A percentile compares a stretch with the other conserved stretches of the same genome.
These are phyloP conservation scores for Drosophila formosana DNA, from an alignment of 2,888 invertebrate genomes.

Conservation along the genomic window DNA sequence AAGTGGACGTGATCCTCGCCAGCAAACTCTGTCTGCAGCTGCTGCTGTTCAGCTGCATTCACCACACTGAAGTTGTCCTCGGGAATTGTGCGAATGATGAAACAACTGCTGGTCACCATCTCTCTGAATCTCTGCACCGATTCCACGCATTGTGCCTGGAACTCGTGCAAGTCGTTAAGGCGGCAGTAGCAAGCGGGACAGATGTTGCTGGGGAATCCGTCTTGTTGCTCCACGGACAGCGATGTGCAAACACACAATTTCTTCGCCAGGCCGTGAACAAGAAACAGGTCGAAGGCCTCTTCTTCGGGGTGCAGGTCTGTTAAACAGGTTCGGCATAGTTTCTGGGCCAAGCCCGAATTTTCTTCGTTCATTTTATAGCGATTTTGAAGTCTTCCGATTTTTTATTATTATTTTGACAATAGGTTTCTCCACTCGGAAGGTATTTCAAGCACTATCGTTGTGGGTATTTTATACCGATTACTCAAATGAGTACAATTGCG, in stretches of 20 bases:
- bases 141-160: constrained; percentile 79
- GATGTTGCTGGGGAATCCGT: constrained; percentile 80
- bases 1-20: constrained; percentile 65
- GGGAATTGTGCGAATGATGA: constrained; percentile 11
- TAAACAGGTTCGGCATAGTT: constrained; percentile 82
- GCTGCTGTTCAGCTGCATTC: constrained; percentile 43
- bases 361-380: constrained; percentile 47
- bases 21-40: background rate
- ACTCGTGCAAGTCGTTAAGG: constrained; percentile 78
- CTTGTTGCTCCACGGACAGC: constrained; percentile 76
- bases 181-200: constrained; percentile 72
- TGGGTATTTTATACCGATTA: constrained; percentile 2
- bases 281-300: constrained; percentile 72
- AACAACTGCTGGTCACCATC: constrained; percentile 56
- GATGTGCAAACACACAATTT: constrained; percentile 81
- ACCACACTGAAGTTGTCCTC: constrained; percentile 29
- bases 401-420: constrained; percentile 8
- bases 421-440: background rate
- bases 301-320: constrained; percentile 64
- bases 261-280: constrained; percentile 77
- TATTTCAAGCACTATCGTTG: constrained; percentile 7
- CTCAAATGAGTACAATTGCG: background rate
- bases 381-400: background rate
- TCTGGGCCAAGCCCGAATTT: constrained; percentile 59
- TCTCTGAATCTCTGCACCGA: constrained; percentile 80